Evolutionary conservation across 2,888 invertebrate species (phyloP), one percentile per base, ranked within the genome.

Genomic region (Dione vanillae): DNA sequence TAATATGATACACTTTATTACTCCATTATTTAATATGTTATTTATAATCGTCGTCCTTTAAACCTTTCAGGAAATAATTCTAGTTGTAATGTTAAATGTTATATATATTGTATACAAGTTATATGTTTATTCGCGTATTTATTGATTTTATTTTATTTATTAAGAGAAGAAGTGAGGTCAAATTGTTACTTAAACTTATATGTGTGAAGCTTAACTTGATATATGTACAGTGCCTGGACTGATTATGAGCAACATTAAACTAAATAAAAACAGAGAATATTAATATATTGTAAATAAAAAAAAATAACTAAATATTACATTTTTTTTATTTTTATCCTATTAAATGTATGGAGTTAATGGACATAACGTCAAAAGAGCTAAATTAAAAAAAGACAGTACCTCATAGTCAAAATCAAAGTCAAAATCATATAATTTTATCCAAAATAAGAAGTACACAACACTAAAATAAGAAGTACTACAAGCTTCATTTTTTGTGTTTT

Each of bases 241-340:
- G 84, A 89, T 74, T 62, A 83, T 80, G 87, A 85, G 82, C 83
- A 82, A 81, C 77, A 80, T 85, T 83, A 82, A 84, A 83, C 80
- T 82, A 80, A 87, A 84, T 83, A 82, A 86, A 81, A 74, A 82
- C 85, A 91, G 88, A 91, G 87, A 87, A 91, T 91, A 92, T 89
- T 89, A 92, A 91, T 92, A 92, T 93, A 91, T 92, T 92, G 92
- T 92, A 92, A 92, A 92, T 91, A 92, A 92, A 90, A 86, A 83
- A 85, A 83, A 85, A 49, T 27, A 69, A 71, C 45, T 62, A 20
- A 45, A 62, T 61, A 10, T 47, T 67, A 64, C 11, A n/a, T n/a
- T 70, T 58, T 37, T 73, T 69, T 73, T 58, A 59, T 70, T 75
- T 49, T 27, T 27, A 27, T 5, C 27, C 27, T 27, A 27, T 27